Evolutionary conservation across 2,888 invertebrate genomes (phyloP), one percentile per base, ranked within the genome.

Genomic region (Thera britannica): DNA sequence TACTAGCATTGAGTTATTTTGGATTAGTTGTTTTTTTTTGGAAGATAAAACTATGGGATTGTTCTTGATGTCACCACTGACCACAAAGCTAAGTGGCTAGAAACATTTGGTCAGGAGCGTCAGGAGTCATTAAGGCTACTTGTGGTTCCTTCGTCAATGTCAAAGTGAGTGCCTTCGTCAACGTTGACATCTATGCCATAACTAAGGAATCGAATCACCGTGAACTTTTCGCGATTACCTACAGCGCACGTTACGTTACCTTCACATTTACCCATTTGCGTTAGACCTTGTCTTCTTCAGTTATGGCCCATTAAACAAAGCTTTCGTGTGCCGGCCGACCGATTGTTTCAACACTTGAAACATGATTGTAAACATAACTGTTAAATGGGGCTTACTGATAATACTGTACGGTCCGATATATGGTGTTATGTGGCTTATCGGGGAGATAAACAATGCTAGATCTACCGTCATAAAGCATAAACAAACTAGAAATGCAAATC

Each of bases 241-340:
- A 12, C 52, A 23, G 23, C 23, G 23, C 23, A 23, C 23, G 23
- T 23, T 23, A 49, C 38, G 60, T 67, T 70, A 64, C 72, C 73
- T 74, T 75, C 74, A 58, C 75, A 72, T 75, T 75, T 68, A 52
- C 62, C 56, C 59, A 58, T 67, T 71, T 58, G 61, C 69, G 68
- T 62, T 67, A 63, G 58, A 62, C 66, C 67, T 68, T 66, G 70
- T 73, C 60, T 73, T 55, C 65, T 59, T 55, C 44, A 58, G 36
- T 66, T 66, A 66, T 62, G 46, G 66, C 61, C 61, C 52, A 58
- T 66, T 58, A 57, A 65, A 66, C 35, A 57, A 51, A 61, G 61
- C 35, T 46, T 62, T 58, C 62, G 61, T 66, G 66, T 52, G 44
- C 58, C 44, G 58, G 44, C 58, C 44, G 58, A 44, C 57, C 52